Percentiles rank a stretch among this genome's conserved stretches.
These are phyloP conservation scores for Drosophila santomea DNA, from an alignment of 1,140 invertebrate species.

Conservation along the genomic window DNA sequence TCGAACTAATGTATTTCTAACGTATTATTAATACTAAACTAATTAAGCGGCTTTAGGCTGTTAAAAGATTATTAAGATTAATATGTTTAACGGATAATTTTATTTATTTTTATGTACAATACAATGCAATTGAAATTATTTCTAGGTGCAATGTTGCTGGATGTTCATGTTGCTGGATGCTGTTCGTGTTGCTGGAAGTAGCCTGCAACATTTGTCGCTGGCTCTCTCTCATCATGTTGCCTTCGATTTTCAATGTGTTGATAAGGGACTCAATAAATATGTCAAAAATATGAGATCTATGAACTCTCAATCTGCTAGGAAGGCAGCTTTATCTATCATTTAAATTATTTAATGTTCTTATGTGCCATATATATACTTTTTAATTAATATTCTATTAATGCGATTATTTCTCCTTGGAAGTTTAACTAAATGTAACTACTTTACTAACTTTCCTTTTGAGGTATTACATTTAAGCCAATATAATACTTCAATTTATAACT, in stretches of 20 bases:
- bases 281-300: constrained; percentile 3
- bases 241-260: constrained; percentile 12
- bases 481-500: no score
- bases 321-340: background rate
- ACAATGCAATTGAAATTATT: no score
- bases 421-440: no score
- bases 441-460: no score
- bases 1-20: no score
- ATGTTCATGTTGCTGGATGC: background rate
- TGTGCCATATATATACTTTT: no score
- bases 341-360: background rate
- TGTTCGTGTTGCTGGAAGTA: background rate
- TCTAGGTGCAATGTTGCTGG: background rate
- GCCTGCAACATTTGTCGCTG: background rate
- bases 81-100: no score
- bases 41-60: no score
- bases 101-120: no score
- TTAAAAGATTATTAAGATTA: no score
- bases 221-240: constrained; percentile 11
- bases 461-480: no score
- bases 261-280: constrained; percentile 13
- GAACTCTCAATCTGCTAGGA: background rate
- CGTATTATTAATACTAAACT: no score
- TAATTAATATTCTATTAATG: background rate
- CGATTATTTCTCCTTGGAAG: background rate